phyloP scores from a whole-genome alignment of 2,888 invertebrate species.

The Nomada ferruginata region DNA sequence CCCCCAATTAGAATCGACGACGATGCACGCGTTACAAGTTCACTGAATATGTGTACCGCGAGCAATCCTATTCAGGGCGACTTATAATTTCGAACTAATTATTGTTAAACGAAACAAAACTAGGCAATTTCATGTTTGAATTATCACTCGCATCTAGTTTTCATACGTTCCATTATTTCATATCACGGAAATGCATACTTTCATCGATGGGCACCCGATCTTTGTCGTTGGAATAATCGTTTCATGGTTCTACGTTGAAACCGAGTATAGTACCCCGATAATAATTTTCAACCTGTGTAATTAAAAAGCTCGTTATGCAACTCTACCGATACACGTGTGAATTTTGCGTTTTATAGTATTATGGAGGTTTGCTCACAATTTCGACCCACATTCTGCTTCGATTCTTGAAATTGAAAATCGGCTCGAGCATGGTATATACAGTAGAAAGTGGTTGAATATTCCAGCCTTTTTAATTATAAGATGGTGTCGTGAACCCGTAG shows the following conservation, averaged over 20 bases:
- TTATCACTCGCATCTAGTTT: slow-evolving; percentile 36
- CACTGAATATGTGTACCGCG: too few species aligned
- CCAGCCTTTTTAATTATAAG: background rate
- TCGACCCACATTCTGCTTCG: background rate
- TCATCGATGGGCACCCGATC: slow-evolving; percentile 16
- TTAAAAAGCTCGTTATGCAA: slow-evolving; percentile 26
- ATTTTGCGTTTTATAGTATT: background rate
- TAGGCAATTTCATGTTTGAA: background rate
- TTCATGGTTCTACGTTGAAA: slow-evolving; percentile 13
- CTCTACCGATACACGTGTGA: background rate
- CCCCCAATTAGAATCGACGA: too few species aligned
- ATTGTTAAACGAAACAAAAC: background rate
- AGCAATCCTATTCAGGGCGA: background rate
- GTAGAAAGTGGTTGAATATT: background rate
- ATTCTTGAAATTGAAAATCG: background rate
- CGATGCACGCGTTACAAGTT: too few species aligned
- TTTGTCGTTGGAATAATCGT: slow-evolving; percentile 6
- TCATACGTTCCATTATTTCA: slow-evolving; percentile 19
- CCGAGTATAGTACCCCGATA: background rate
- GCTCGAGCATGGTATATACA: background rate
- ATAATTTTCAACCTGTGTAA: slow-evolving; percentile 32
- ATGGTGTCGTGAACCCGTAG: too few species aligned
- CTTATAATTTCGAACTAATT: background rate
- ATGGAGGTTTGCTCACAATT: background rate
- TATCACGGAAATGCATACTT: slow-evolving; percentile 9